These are phyloP conservation scores for Tenrec ecaudatus DNA, from an alignment of 2,113 vertebrate genomes.

Conservation along the genomic window DNA sequence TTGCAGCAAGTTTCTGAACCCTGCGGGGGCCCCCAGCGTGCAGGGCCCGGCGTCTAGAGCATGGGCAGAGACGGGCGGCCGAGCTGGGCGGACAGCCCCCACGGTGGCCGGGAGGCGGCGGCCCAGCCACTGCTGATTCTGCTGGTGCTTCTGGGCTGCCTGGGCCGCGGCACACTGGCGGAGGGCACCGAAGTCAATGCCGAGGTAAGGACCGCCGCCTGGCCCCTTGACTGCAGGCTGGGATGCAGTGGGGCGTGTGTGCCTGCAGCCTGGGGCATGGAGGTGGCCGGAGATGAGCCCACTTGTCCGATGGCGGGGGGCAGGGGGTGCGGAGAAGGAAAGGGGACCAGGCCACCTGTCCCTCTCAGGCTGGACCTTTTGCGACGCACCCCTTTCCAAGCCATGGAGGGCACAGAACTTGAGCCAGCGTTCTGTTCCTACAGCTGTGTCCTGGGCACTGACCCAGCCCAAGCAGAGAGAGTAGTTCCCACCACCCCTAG, in stretches of 20 bases:
- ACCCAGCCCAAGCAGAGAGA: not conserved
- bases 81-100: constrained; percentile 30
- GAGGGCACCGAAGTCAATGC: constrained; percentile 78
- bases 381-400: constrained; percentile 32
- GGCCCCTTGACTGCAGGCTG: not conserved
- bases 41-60: constrained; percentile 14
- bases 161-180: constrained; percentile 62
- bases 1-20: constrained; percentile 71
- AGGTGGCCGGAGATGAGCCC: not conserved
- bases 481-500: not conserved
- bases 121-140: constrained; percentile 54
- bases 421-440: not conserved
- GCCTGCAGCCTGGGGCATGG: not conserved
- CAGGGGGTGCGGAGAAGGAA: not conserved
- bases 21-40: not conserved
- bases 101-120: constrained; percentile 44
- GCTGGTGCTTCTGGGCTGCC: constrained; percentile 58
- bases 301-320: not conserved
- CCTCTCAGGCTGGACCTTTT: not conserved
- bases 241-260: not conserved
- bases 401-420: not conserved
- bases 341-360: not conserved
- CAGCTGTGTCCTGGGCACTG: not conserved
- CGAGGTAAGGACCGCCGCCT: constrained; percentile 77
- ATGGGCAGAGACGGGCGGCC: constrained; percentile 72